These are phyloP conservation scores for Pluvianellus socialis DNA, from an alignment of 2,113 vertebrate genomes.

Conservation along the genomic window DNA sequence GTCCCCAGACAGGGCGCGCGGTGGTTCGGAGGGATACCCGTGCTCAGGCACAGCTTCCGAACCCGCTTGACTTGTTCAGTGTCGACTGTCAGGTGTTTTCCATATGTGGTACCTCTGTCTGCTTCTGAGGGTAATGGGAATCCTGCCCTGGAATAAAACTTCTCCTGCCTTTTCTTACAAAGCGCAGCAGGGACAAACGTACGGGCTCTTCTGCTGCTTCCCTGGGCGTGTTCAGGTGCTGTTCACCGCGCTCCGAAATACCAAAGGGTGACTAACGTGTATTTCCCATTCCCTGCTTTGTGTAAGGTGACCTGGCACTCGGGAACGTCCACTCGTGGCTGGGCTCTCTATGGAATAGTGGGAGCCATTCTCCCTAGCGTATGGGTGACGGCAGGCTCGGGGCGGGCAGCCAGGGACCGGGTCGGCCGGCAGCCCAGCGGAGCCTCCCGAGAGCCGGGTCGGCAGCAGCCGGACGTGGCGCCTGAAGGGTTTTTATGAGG, in stretches of 20 bases:
- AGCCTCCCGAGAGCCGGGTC: background rate
- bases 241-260: background rate
- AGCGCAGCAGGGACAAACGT: background rate
- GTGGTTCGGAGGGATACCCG: background rate
- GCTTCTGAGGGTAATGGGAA: background rate
- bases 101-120: background rate
- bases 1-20: fast-evolving
- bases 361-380: background rate
- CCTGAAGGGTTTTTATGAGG: background rate
- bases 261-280: background rate
- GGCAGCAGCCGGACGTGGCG: background rate
- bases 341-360: background rate
- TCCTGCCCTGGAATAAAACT: background rate
- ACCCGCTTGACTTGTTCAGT: background rate
- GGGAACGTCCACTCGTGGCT: fast-evolving
- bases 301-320: background rate
- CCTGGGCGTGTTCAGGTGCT: background rate
- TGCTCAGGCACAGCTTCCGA: background rate
- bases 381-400: fast-evolving
- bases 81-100: background rate
- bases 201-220: background rate
- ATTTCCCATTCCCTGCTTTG: background rate
- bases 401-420: background rate
- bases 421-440: fast-evolving
- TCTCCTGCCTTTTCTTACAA: background rate